Percentiles rank a stretch among this genome's conserved stretches.
Conservation (phyloP, 2,888 invertebrate species). For the Pristionchus japonicus region DNA sequence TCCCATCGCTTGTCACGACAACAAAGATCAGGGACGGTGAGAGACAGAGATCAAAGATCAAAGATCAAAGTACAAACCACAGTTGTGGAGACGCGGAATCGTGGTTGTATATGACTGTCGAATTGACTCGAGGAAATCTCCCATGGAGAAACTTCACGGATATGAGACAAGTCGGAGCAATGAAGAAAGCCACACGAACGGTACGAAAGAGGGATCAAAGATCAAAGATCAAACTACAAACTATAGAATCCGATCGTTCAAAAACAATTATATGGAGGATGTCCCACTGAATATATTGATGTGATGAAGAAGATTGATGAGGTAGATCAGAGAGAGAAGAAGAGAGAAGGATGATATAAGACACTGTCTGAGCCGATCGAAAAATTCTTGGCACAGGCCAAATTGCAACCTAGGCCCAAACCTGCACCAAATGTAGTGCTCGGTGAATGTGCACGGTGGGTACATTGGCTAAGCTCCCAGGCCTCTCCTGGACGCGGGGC, state of each 20-base stretch:
- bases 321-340: conserved; percentile 23
- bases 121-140: conserved; percentile 65
- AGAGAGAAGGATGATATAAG: too few relatives aligned
- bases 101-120: conserved; percentile 67
- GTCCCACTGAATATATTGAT: conserved; percentile 65
- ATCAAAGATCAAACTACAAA: conserved; percentile 37
- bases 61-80: background rate
- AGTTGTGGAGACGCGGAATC: conserved; percentile 67
- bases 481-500: too few relatives aligned
- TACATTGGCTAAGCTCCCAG: too few relatives aligned
- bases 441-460: too few relatives aligned
- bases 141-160: conserved; percentile 70
- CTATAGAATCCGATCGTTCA: conserved; percentile 51
- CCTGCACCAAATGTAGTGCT: too few relatives aligned
- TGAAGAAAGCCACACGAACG: conserved; percentile 58
- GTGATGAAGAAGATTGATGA: conserved; percentile 51
- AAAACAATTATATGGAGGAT: conserved; percentile 67
- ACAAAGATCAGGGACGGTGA: conserved; percentile 47
- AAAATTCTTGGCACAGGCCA: too few relatives aligned
- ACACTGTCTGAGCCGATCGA: too few relatives aligned
- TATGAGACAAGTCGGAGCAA: conserved; percentile 63
- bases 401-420: too few relatives aligned
- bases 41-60: background rate
- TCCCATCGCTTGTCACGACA: conserved; percentile 65
- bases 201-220: background rate